These are phyloP conservation scores for Podiceps cristatus DNA, from an alignment of 2,113 vertebrate species.

Conservation along the genomic window DNA sequence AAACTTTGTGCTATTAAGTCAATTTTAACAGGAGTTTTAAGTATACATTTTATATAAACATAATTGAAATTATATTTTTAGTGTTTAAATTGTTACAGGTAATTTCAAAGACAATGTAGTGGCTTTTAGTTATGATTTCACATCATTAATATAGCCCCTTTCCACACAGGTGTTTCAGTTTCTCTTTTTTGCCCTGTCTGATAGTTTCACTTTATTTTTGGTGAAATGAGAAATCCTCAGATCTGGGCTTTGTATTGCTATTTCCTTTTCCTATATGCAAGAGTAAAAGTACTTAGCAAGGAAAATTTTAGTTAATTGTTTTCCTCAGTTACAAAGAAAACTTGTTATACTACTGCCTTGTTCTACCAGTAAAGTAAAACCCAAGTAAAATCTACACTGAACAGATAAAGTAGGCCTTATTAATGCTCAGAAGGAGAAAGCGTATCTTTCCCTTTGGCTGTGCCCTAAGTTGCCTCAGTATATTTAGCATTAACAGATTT, in stretches of 20 bases:
- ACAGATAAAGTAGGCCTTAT: neutral
- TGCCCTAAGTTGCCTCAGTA: neutral
- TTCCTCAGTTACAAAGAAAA: neutral
- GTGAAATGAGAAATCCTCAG: neutral
- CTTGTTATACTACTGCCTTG: neutral
- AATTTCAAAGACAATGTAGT: neutral
- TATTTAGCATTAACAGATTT: neutral
- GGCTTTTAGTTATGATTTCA: neutral
- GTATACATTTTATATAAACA: neutral
- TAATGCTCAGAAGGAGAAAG: neutral
- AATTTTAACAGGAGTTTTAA: neutral
- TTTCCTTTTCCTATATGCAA: neutral
- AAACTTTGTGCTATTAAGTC: neutral
- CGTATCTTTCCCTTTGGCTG: neutral
- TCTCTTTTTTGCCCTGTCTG: neutral
- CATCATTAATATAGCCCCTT: neutral
- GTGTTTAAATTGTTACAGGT: neutral
- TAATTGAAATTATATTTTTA: neutral
- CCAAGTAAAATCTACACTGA: neutral
- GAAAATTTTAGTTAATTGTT: neutral
- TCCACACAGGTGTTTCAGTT: fast-evolving
- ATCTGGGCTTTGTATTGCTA: neutral
- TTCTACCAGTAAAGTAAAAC: neutral
- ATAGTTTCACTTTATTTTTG: neutral
- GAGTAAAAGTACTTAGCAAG: neutral